These are phyloP conservation scores for Diadegma fenestrale DNA, from an alignment of 2,888 invertebrate genomes.

Conservation along the genomic window DNA sequence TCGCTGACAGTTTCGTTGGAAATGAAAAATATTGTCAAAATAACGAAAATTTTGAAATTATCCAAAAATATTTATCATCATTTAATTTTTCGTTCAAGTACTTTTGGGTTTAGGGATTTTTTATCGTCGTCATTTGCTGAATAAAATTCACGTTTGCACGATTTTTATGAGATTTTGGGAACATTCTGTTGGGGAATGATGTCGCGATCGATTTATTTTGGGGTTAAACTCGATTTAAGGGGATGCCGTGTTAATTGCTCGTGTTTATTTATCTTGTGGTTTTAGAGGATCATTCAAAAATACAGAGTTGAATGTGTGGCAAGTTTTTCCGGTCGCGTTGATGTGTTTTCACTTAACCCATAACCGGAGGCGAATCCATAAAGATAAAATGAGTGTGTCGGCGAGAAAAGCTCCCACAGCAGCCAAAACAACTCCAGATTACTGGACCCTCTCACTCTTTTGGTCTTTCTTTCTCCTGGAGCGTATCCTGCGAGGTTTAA, in stretches of 20 bases:
- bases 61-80: too few relatives aligned
- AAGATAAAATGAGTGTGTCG: slow-evolving; percentile 63
- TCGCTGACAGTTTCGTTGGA: too few relatives aligned
- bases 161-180: neutral
- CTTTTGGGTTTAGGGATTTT: too few relatives aligned
- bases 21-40: too few relatives aligned
- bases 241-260: neutral
- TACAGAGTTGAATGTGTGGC: neutral
- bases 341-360: slow-evolving; percentile 58
- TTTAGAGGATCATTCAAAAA: neutral
- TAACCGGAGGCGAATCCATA: slow-evolving; percentile 50
- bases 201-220: neutral
- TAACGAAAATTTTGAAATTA: too few relatives aligned
- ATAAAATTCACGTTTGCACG: neutral
- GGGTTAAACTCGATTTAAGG: neutral
- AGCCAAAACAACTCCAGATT: slow-evolving; percentile 50
- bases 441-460: slow-evolving; percentile 23
- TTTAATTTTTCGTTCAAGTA: too few relatives aligned
- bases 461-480: slow-evolving; percentile 13
- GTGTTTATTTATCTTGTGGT: neutral
- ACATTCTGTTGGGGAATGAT: neutral
- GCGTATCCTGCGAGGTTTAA: slow-evolving; percentile 55
- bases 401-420: slow-evolving; percentile 56
- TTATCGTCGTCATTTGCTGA: too few relatives aligned
- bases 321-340: slow-evolving; percentile 14